These are phyloP conservation scores for Anoplius nigerrimus DNA, from an alignment of 2,888 invertebrate genomes.

Conservation along the genomic window DNA sequence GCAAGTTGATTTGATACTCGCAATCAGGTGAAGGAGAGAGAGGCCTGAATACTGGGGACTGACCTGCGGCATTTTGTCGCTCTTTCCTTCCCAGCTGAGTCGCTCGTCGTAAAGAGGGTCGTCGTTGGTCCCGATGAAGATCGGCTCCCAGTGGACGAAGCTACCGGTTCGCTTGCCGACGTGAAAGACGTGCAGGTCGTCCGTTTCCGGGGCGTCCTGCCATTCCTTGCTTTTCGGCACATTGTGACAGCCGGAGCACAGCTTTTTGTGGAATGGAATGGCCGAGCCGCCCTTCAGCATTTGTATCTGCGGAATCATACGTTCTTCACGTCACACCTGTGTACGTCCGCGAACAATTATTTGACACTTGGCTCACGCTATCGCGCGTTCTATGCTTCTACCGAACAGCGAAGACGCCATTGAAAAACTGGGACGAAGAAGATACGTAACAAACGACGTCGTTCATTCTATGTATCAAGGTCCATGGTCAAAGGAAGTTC, in stretches of 20 bases:
- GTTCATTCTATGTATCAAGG: constrained; percentile 47
- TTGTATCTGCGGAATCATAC: constrained; percentile 73
- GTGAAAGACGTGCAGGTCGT: constrained; percentile 87
- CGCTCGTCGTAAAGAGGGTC: constrained; percentile 94
- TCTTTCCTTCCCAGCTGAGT: constrained; percentile 95
- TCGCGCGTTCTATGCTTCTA: no score
- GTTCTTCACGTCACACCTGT: background rate
- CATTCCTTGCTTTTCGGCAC: constrained; percentile 91
- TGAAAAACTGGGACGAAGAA: background rate
- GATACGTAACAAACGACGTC: constrained; percentile 1
- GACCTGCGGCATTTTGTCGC: constrained; percentile 97
- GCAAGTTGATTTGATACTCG: background rate
- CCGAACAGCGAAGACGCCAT: no score
- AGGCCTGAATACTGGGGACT: constrained; percentile 24
- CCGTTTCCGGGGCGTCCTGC: constrained; percentile 84
- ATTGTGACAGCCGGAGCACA: constrained; percentile 92
- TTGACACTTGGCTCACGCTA: no score
- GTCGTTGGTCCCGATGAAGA: constrained; percentile 92
- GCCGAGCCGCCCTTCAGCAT: constrained; percentile 88
- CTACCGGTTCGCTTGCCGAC: constrained; percentile 88
- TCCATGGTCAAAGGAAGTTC: constrained; percentile 59
- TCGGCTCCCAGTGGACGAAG: constrained; percentile 93
- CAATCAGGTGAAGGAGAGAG: background rate
- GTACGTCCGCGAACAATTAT: background rate
- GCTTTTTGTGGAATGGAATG: constrained; percentile 93